Evolutionary conservation across 1,140 invertebrate genomes (phyloP), one percentile per base, ranked within the genome.

Genomic region (Cheumatopsyche charites): DNA sequence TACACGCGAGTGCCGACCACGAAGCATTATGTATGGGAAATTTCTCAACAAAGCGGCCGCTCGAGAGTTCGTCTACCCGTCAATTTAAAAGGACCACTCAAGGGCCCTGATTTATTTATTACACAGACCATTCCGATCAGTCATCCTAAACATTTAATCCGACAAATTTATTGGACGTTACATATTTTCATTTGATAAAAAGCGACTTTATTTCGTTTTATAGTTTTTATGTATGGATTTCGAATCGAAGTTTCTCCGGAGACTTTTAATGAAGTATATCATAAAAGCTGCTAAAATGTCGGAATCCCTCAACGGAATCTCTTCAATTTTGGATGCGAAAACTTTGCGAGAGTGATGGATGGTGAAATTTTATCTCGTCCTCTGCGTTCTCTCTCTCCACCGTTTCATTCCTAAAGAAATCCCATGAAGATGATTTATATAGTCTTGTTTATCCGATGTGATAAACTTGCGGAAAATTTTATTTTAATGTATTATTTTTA

Each of bases 71-170:
- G 63, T 70, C 73, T 70, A 74, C 69, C 73, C 67, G 62, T 36
- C 63, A 61, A 70, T 70, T 74, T 71, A 61, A 67, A 67, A 71
- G 70, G 69, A 62, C 73, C 73, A 74, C 69, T 74, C 63, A 52
- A 67, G 65, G 49, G 49, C 65, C 73, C 69, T 74, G 73, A 74
- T 74, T 74, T 74, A 74, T 74, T 74, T 67, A 45, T 26, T 63
- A 67, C 62, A 70, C 73, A 55, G 62, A 71, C 58, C 69, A 63
- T 71, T 71, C 62, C 43, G 69, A 49, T 19, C 69, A 52, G 69
- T 71, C 43, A 58, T 43, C 19, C 69, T 63, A 45, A 62, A 62
- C 69, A 63, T 63, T 71, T 63, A 9, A 29, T 26, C 58, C 26
- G 13, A 17, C 41, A 36, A 36, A 36, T 36, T 4, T 36, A 36